A percentile compares a stretch with the other conserved stretches of the same genome.
Evolutionary conservation across 2,888 invertebrate species (phyloP).

Genomic region (Morpho achilles): DNA sequence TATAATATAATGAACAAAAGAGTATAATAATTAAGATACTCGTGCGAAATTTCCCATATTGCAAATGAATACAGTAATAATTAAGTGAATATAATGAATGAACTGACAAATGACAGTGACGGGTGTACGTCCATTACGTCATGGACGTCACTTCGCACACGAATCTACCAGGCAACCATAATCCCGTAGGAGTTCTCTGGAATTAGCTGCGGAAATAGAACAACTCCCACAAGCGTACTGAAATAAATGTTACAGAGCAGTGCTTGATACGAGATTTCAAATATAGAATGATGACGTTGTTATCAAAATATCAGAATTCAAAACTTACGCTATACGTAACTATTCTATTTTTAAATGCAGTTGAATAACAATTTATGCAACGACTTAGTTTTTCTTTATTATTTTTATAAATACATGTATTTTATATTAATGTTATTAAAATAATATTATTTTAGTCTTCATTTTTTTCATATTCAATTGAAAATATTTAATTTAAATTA

Average conservation of each 20-base stretch:
- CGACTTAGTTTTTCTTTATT: too few relatives aligned
- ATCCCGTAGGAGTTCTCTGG: constrained; percentile 39
- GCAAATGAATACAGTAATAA: too few relatives aligned
- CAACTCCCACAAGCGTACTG: constrained; percentile 49
- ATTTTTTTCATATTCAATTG: too few relatives aligned
- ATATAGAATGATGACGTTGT: constrained; percentile 13
- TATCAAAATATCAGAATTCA: constrained; percentile 6
- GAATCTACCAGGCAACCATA: constrained; percentile 61
- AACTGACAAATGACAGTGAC: constrained; percentile 10
- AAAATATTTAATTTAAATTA: too few relatives aligned
- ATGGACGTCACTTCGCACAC: constrained; percentile 42
- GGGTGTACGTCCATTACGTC: constrained; percentile 68
- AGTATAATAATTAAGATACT: too few relatives aligned
- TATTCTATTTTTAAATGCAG: constrained; percentile 13
- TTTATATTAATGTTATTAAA: too few relatives aligned
- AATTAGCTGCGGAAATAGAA: constrained; percentile 65
- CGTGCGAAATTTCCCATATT: too few relatives aligned
- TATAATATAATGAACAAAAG: too few relatives aligned
- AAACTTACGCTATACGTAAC: neutral
- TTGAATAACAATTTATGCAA: neutral
- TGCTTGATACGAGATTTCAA: constrained; percentile 15
- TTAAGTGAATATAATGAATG: too few relatives aligned
- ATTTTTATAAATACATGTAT: too few relatives aligned
- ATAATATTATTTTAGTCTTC: too few relatives aligned
- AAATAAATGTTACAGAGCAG: constrained; percentile 44